phyloP scores from a whole-genome alignment of 1,140 invertebrate genomes.

The Sogatella furcifera region DNA sequence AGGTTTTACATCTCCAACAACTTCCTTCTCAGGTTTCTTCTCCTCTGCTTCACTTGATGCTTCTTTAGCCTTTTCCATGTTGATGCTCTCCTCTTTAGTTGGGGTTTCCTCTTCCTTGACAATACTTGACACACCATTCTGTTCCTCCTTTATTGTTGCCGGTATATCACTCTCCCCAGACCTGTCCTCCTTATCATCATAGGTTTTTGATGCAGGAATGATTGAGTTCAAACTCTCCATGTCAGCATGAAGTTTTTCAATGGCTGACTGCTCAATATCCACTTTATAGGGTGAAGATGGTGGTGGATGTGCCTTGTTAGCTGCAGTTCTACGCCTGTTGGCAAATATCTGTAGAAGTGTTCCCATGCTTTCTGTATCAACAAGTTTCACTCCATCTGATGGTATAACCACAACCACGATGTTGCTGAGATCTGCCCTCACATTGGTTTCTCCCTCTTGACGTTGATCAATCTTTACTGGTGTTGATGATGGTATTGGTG shows the following conservation, averaged over 20 bases:
- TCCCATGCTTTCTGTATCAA: not conserved
- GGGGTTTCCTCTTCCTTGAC: no score
- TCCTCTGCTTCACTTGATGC: no score
- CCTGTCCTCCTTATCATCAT: not conserved
- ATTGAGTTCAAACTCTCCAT: not conserved
- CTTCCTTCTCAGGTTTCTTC: no score
- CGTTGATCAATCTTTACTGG: slow-evolving; percentile 33
- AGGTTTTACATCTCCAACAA: no score
- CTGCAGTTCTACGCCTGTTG: not conserved
- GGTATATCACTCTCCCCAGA: not conserved
- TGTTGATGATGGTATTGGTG: no score
- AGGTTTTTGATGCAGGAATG: not conserved
- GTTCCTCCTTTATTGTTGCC: not conserved
- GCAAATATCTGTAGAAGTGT: not conserved
- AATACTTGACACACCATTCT: no score
- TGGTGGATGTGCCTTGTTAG: not conserved
- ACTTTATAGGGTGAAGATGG: not conserved
- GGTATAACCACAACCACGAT: slow-evolving; percentile 30
- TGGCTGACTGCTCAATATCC: not conserved
- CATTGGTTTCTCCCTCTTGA: slow-evolving; percentile 35
- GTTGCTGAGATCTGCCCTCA: slow-evolving; percentile 35
- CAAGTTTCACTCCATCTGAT: slow-evolving; percentile 5
- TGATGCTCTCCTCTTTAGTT: no score
- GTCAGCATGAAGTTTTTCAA: not conserved
- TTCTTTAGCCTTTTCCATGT: no score